Percentiles rank a stretch among this genome's conserved stretches.
These are phyloP conservation scores for Camponotus vicinus DNA, from an alignment of 1,140 invertebrate genomes.

Conservation along the genomic window DNA sequence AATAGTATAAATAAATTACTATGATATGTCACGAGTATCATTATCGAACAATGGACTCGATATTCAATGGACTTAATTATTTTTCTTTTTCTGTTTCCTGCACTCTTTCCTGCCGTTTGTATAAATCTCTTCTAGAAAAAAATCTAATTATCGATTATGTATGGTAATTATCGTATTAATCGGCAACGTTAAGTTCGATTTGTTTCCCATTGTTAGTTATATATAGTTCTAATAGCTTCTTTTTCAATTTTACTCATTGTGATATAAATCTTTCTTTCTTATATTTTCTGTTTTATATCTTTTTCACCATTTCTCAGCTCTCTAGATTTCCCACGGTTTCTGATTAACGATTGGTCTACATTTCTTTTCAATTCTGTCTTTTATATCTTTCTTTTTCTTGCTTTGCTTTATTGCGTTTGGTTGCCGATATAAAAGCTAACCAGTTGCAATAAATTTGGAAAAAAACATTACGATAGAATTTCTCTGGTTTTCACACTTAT, in stretches of 20 bases:
- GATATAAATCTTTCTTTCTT: not conserved
- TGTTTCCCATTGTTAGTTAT: constrained; percentile 34
- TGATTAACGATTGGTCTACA: not conserved
- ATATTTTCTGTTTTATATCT: not conserved
- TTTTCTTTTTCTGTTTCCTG: constrained; percentile 21
- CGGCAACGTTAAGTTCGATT: constrained; percentile 27
- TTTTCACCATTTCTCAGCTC: not conserved
- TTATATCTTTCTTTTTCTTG: constrained; percentile 10
- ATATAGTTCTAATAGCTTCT: constrained; percentile 61
- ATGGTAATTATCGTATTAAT: constrained; percentile 67
- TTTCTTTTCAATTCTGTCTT: constrained; percentile 1
- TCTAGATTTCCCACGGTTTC: not conserved
- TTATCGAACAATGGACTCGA: not conserved
- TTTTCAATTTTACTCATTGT: constrained; percentile 35
- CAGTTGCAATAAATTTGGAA: constrained; percentile 64
- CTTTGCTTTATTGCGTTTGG: constrained; percentile 1
- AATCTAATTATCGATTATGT: constrained; percentile 56
- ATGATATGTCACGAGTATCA: not conserved
- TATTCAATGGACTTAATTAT: constrained; percentile 29
- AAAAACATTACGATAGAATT: constrained; percentile 68
- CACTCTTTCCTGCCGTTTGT: not conserved
- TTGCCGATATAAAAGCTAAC: constrained; percentile 65
- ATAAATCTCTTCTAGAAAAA: constrained; percentile 53
- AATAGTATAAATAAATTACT: not conserved
- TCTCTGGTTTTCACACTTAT: constrained; percentile 63